Conservation (phyloP, 2,888 invertebrate species). For the Chloroclysta siterata region DNA sequence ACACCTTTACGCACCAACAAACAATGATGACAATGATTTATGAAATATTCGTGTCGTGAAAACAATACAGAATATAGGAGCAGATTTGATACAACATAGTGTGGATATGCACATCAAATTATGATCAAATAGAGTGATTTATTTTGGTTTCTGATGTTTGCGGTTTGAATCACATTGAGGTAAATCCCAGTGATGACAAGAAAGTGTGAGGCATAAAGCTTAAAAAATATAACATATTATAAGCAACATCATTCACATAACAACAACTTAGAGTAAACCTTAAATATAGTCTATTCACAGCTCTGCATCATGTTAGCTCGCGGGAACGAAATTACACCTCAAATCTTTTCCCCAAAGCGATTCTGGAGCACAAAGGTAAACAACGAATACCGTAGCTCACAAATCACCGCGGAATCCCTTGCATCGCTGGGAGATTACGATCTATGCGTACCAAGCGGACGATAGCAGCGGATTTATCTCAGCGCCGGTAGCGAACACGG, state of each 20-base stretch:
- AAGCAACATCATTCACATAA: slow-evolving; percentile 7
- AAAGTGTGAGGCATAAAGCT: background rate
- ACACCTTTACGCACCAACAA: no score
- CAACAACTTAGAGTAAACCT: slow-evolving; percentile 2
- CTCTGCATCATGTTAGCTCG: slow-evolving; percentile 22
- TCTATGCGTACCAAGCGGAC: slow-evolving; percentile 21
- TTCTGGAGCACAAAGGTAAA: slow-evolving; percentile 42
- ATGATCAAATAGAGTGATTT: no score
- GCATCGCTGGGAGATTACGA: slow-evolving; percentile 34
- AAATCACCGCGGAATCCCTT: slow-evolving; percentile 40
- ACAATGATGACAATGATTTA: no score
- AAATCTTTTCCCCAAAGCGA: slow-evolving; percentile 35
- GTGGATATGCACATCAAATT: no score
- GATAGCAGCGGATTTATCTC: background rate
- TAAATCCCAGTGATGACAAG: no score
- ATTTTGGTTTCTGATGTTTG: no score
- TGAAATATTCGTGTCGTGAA: no score
- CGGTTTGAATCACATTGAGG: no score
- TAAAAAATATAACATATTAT: background rate
- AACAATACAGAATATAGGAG: no score
- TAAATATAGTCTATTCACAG: slow-evolving; percentile 6
- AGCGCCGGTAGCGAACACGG: slow-evolving; percentile 1
- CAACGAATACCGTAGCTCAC: slow-evolving; percentile 30
- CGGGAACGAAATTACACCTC: slow-evolving; percentile 28
- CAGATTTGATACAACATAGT: no score